Conservation (phyloP, 2,113 vertebrate genomes). For the Pelecanoides urinatrix region DNA sequence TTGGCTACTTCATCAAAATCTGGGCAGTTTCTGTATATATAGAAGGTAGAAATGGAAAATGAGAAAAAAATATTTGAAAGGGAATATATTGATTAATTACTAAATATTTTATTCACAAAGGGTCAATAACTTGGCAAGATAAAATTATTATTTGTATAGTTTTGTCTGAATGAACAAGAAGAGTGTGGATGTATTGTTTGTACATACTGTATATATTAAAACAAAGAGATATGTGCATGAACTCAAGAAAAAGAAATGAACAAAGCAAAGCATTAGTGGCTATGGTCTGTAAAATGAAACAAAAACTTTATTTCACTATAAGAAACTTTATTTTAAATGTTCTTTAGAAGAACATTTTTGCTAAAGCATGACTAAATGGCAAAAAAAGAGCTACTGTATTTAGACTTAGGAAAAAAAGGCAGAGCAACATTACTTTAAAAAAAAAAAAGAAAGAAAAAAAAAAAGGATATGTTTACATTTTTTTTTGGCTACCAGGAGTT, state of each 20-base stretch:
- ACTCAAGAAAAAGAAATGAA: slow-evolving; percentile 92
- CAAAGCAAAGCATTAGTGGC: slow-evolving; percentile 98
- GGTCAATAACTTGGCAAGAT: slow-evolving; percentile 96
- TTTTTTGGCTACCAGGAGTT: slow-evolving; percentile 95
- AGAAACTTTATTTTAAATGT: slow-evolving; percentile 99
- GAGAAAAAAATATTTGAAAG: slow-evolving; percentile 94
- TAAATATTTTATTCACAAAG: slow-evolving; percentile 99
- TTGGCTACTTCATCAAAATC: slow-evolving; percentile 88
- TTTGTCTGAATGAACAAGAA: slow-evolving; percentile 96
- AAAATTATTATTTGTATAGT: slow-evolving; percentile 99
- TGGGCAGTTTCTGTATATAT: slow-evolving; percentile 96
- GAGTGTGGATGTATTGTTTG: slow-evolving; percentile 99
- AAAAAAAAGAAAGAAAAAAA: slow-evolving; percentile 56
- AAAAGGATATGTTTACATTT: slow-evolving; percentile 93
- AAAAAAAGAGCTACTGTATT: slow-evolving; percentile 96
- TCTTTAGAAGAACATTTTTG: slow-evolving; percentile 99
- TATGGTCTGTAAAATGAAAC: slow-evolving; percentile 99
- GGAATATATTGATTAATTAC: slow-evolving; percentile 95
- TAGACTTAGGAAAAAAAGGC: slow-evolving; percentile 97
- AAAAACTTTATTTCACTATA: slow-evolving; percentile 99
- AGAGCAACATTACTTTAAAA: slow-evolving; percentile 88
- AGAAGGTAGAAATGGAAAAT: slow-evolving; percentile 90
- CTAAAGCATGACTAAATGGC: slow-evolving; percentile 99
- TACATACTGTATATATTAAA: slow-evolving; percentile 99
- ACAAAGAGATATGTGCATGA: slow-evolving; percentile 99